Conservation (phyloP, 2,888 invertebrate species). For the Drosophila multiciliata region DNA sequence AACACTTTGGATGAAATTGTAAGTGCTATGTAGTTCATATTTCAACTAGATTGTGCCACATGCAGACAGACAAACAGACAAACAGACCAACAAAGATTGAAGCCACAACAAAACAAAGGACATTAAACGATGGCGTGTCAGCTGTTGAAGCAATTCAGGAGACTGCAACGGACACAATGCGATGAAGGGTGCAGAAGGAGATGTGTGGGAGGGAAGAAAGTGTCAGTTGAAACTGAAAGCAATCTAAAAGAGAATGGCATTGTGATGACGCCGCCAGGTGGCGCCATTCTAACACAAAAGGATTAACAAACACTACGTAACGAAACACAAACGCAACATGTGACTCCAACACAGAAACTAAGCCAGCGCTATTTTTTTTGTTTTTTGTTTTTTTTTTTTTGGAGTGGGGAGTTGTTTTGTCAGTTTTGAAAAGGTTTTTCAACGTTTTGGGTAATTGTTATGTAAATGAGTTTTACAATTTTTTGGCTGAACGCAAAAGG, state of each 20-base stretch:
- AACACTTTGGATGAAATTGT: constrained; percentile 93
- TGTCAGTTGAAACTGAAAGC: constrained; percentile 63
- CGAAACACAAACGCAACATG: constrained; percentile 50
- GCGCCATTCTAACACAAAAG: constrained; percentile 40
- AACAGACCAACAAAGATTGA: not conserved
- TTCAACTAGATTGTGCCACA: constrained; percentile 34
- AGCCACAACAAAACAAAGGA: constrained; percentile 10
- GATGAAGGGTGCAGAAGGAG: not conserved
- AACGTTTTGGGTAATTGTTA: constrained; percentile 71
- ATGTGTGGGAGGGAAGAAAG: not conserved
- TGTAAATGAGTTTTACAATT: constrained; percentile 79
- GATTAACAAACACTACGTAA: constrained; percentile 21
- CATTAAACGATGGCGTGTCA: constrained; percentile 24
- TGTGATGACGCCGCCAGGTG: constrained; percentile 69
- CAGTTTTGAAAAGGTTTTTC: constrained; percentile 47
- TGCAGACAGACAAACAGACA: constrained; percentile 8
- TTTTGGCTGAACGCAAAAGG: constrained; percentile 74
- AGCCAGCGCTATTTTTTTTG: constrained; percentile 19
- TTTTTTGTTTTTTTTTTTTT: constrained; percentile 2
- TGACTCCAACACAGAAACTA: constrained; percentile 41
- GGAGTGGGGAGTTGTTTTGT: not conserved
- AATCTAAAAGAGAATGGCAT: constrained; percentile 75
- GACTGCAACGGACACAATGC: constrained; percentile 68
- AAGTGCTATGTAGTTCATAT: constrained; percentile 83
- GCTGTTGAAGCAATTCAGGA: constrained; percentile 37